phyloP scores from a whole-genome alignment of 1,140 invertebrate genomes.

The Oscheius sp. region DNA sequence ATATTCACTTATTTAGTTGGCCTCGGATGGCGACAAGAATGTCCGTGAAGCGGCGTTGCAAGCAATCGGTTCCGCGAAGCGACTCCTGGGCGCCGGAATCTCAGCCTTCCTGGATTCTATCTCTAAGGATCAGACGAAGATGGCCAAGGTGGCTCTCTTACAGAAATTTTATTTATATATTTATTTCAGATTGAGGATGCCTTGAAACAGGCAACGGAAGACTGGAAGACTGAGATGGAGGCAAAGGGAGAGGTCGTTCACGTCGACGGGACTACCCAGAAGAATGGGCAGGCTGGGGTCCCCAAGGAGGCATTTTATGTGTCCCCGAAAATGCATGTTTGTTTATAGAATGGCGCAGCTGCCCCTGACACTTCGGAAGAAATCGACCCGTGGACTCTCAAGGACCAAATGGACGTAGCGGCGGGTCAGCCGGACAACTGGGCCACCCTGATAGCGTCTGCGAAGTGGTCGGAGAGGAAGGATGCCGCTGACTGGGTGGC shows the following conservation, averaged over 20 bases:
- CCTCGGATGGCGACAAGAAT: neutral
- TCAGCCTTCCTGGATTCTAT: neutral
- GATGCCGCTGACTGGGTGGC: neutral
- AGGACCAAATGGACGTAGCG: no score
- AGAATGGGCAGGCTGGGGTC: no score
- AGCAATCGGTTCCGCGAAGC: neutral
- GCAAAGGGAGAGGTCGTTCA: neutral
- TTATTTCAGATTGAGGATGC: neutral
- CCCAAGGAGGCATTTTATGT: no score
- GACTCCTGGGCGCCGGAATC: constrained; percentile 5
- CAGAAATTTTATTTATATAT: neutral
- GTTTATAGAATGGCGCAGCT: no score
- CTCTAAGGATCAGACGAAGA: constrained; percentile 3
- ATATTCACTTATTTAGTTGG: no score
- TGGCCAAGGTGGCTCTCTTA: constrained; percentile 15
- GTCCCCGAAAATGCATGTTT: no score
- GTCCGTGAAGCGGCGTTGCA: constrained; percentile 4
- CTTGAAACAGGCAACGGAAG: neutral
- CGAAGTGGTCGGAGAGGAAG: neutral
- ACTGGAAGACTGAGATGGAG: neutral
- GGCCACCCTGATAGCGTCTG: no score
- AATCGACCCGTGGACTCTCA: neutral
- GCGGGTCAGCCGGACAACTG: no score
- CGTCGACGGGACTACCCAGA: no score
- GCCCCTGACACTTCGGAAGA: no score